These are phyloP conservation scores for Triplophysa bombifrons DNA, from an alignment of 2,797 vertebrate genomes.

Conservation along the genomic window DNA sequence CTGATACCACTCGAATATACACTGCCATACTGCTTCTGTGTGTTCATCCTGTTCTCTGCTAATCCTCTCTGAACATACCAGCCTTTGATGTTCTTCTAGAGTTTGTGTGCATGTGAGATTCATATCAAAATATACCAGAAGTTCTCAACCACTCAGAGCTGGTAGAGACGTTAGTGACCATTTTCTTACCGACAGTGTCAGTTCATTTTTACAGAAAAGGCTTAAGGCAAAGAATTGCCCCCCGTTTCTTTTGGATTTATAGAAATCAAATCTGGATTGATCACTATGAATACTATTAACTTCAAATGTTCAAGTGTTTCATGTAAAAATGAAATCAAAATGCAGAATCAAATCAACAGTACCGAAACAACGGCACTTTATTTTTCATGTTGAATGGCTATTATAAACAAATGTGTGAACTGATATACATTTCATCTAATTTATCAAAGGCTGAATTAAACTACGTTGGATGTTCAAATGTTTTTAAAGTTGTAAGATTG, in stretches of 20 bases:
- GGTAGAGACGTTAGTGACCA: not conserved
- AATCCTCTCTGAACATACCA: slow-evolving; percentile 9
- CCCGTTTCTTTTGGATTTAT: no score
- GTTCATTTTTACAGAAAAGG: not conserved
- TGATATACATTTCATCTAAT: no score
- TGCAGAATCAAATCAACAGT: not conserved
- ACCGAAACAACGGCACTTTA: not conserved
- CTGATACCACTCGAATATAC: slow-evolving; percentile 24
- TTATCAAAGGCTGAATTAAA: no score
- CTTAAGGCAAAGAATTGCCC: no score
- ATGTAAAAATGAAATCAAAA: not conserved
- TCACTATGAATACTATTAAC: no score
- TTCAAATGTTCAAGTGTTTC: no score
- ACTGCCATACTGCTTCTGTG: not conserved
- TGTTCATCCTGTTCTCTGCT: slow-evolving; percentile 4
- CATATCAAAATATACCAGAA: not conserved
- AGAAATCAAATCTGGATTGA: no score
- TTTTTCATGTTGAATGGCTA: not conserved
- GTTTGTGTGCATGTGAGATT: slow-evolving; percentile 21
- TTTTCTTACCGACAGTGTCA: not conserved
- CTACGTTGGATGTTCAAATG: no score
- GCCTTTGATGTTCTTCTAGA: slow-evolving; percentile 1
- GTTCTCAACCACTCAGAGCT: not conserved
- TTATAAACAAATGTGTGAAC: no score
- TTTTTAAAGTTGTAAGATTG: no score